Base-by-base conservation (phyloP, 2,797 vertebrate species). In the Mareca strepera region DNA sequence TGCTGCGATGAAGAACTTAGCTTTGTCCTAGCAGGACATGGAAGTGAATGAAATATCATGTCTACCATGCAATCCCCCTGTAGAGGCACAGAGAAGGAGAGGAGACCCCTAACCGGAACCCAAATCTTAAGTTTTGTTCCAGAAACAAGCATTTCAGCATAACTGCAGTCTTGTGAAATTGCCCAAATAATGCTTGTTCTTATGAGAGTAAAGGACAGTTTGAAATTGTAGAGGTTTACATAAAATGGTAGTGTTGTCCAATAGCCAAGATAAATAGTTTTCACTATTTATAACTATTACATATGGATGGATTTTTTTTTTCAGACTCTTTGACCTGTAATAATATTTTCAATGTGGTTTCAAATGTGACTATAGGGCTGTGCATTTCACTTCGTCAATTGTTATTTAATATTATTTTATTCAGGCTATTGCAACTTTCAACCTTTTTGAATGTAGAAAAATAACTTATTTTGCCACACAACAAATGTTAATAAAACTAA, bases 401-500 rank as follows among this genome's bases (percentile, higher is more conserved):
- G 17, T 72, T 62, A 41, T 62, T 89, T 63, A 73, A 43, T 77
- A 3, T 41, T 41, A 66, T 64, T 68, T 35, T 86, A 62, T 81
- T 90, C 9, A 53, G 15, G 7, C 22, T 92, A 3, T 88, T 91
- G 60, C 59, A 76, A 20, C 20, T 82, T 93, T 91, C 63, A 56
- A 12, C 41, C 41, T 92, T 72, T 74, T 28, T 87, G 31, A 82
- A 44, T 67, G n/a, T n/a, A 37, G 67, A 72, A 95, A 82, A 94
- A 76, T 20, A 79, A 37, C 68, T 90, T 89, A 15, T 89, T 86
- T 64, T 86, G 25, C 46, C 53, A 41, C 41, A 55, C 21, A 76
- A 0, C 86, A 75, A 82, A 86, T 60, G 56, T 88, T 97, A 77
- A 66, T 80, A 88, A 81, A 92, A 73, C 63, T 92, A 80, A 56